Evolutionary conservation across 2,113 vertebrate genomes (phyloP), one percentile per base, ranked within the genome.

Genomic region (Otus sunia): DNA sequence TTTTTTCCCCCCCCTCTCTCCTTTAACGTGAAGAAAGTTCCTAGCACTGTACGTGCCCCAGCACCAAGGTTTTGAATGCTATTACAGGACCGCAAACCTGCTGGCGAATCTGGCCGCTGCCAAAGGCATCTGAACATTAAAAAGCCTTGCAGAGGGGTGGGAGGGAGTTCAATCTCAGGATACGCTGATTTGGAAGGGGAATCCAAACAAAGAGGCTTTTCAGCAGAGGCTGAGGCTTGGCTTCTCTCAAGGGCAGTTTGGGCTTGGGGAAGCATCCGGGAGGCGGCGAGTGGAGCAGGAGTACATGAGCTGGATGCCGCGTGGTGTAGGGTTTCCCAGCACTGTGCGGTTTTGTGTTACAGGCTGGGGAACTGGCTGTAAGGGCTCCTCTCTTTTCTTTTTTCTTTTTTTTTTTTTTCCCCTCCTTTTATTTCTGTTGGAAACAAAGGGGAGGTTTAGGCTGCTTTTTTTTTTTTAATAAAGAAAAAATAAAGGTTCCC

Each of bases 161-260:
- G 96, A 97, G 96, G 96, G 97, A 98, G 98, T 98, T 98, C 98
- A 98, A 96, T 97, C 97, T 97, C 97, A 95, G 98, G 98, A 98
- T 98, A 98, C 39, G 80, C 96, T 92, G 97, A 97, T 97, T 97
- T 98, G 98, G 98, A 98, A 96, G 96, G 94, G 94, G 97, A 97
- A 83, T 86, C 94, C 93, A 96, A 98, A 98, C 98, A 98, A 98
- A 98, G 98, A 98, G 95, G 91, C 98, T 98, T 98, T 98, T 98
- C 97, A 98, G 95, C 96, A 96, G 91, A 97, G 97, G 89, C 92
- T 96, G 97, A 97, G 97, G 78, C 97, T 98, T 98, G 98, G 97
- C 97, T 95, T 97, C 87, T 92, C 97, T 97, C 95, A 96, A 97
- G 96, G 98, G 97, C 96, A 88, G 89, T 95, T 97, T 96, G 91